Evolutionary conservation across 2,113 vertebrate genomes (phyloP).

Genomic region (Toxotes jaculatrix): DNA sequence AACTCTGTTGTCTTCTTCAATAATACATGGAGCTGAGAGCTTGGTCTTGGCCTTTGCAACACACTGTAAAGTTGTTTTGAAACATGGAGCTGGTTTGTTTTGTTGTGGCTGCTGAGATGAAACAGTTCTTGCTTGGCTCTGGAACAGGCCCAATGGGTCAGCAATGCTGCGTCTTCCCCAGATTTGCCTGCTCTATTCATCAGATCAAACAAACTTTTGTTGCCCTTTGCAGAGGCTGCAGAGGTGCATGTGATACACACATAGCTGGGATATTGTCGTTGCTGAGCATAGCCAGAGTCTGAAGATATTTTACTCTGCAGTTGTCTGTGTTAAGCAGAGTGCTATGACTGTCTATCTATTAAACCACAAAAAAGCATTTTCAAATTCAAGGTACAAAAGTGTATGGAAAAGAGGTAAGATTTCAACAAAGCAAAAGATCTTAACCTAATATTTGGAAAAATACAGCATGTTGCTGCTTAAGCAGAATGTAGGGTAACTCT

Average conservation of each 20-base stretch:
- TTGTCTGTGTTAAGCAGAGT: background rate
- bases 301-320: background rate
- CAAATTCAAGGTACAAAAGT: background rate
- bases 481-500: background rate
- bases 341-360: background rate
- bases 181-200: background rate
- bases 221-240: background rate
- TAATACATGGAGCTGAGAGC: background rate
- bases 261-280: background rate
- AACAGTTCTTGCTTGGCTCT: background rate
- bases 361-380: background rate
- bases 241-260: background rate
- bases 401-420: background rate
- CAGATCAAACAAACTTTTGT: conserved; percentile 22
- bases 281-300: background rate
- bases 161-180: background rate
- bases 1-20: background rate
- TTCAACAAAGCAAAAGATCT: background rate
- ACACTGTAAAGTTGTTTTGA: background rate
- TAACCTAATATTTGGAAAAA: background rate
- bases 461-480: background rate
- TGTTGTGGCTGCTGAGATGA: conserved; percentile 22
- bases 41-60: background rate
- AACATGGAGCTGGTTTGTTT: background rate
- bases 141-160: background rate